Percentiles rank a stretch among this genome's conserved stretches.
These are phyloP conservation scores for Chelon auratus DNA, from an alignment of 2,797 vertebrate genomes.

Conservation along the genomic window DNA sequence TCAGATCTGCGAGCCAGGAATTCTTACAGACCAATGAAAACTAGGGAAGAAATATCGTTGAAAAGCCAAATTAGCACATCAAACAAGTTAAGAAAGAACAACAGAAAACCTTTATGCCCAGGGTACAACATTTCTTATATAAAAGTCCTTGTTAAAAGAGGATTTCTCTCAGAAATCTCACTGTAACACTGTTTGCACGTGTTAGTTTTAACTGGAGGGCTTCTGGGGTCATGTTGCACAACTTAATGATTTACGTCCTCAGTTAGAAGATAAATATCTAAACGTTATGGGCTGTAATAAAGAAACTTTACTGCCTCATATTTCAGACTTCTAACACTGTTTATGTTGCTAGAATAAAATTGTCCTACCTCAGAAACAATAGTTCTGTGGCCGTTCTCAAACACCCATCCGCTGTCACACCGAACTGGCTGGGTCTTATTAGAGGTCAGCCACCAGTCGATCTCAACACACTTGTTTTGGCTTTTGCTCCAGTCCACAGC, in stretches of 20 bases:
- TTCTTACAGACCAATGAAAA: constrained; percentile 56
- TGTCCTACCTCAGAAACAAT: constrained; percentile 41
- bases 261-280: too few species aligned
- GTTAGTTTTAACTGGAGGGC: background rate
- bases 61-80: background rate
- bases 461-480: constrained; percentile 19
- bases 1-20: constrained; percentile 48
- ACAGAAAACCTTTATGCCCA: too few species aligned
- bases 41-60: background rate
- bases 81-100: background rate
- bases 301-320: background rate
- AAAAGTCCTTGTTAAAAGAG: too few species aligned
- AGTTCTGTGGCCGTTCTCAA: constrained; percentile 28
- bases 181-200: background rate
- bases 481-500: constrained; percentile 30
- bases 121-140: too few species aligned
- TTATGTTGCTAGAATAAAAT: background rate
- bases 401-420: constrained; percentile 33
- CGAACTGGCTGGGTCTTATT: constrained; percentile 9
- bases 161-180: background rate
- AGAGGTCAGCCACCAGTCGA: constrained; percentile 9
- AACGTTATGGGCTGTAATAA: too few species aligned
- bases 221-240: background rate
- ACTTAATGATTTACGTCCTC: too few species aligned
- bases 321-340: background rate